Evolutionary conservation across 1,140 invertebrate genomes (phyloP).

Genomic region (Lepidurus packardi): DNA sequence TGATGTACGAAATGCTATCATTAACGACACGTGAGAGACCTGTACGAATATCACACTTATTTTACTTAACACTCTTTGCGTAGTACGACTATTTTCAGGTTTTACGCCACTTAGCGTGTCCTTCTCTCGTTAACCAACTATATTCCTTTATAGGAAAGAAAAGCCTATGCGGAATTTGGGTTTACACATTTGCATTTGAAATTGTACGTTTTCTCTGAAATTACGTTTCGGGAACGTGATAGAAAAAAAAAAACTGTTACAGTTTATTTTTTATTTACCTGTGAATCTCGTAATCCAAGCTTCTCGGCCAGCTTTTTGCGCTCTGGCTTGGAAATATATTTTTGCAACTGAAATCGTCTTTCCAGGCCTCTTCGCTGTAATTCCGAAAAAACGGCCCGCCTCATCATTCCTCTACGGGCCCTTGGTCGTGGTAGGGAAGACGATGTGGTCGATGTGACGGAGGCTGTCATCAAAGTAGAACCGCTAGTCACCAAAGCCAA

Average conservation of each 20-base stretch:
- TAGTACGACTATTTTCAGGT: neutral
- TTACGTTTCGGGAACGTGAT: neutral
- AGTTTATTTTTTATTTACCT: conserved; percentile 55
- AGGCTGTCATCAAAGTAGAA: neutral
- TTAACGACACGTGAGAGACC: no score
- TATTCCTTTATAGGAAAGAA: no score
- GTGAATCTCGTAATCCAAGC: conserved; percentile 88
- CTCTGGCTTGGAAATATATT: conserved; percentile 96
- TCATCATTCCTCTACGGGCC: conserved; percentile 74
- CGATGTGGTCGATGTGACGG: neutral
- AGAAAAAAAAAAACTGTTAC: neutral
- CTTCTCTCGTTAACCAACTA: no score
- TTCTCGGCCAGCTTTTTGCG: conserved; percentile 92
- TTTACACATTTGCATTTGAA: no score
- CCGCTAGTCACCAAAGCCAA: neutral
- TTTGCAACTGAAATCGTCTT: conserved; percentile 91
- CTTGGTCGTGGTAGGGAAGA: conserved; percentile 12
- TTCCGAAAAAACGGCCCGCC: conserved; percentile 85
- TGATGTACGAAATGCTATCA: no score
- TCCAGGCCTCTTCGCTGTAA: conserved; percentile 89
- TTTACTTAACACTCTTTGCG: no score
- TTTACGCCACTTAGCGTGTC: neutral
- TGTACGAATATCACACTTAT: no score
- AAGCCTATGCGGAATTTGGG: no score
- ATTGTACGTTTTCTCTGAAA: no score